Conservation (phyloP, 2,113 vertebrate species). For the Paracanthobrama guichenoti region DNA sequence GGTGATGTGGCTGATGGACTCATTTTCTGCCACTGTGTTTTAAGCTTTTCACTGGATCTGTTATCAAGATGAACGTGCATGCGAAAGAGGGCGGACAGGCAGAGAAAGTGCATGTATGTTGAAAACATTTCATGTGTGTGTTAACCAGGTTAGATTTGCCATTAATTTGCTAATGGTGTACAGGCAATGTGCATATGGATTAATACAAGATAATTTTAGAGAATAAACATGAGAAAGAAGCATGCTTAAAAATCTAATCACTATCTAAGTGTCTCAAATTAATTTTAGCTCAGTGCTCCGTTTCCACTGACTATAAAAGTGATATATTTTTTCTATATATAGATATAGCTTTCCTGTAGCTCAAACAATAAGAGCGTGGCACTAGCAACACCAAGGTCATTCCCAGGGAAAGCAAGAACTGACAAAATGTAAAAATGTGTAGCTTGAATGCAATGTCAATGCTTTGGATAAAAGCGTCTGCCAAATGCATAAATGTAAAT, state of each 20-base stretch:
- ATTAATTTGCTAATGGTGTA: neutral
- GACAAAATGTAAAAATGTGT: too few species aligned
- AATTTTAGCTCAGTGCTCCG: neutral
- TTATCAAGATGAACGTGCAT: constrained; percentile 49
- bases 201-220: neutral
- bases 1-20: constrained; percentile 51
- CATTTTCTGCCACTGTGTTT: constrained; percentile 68
- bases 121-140: neutral
- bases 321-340: neutral
- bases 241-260: too few species aligned
- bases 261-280: too few species aligned
- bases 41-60: constrained; percentile 75
- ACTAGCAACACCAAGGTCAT: too few species aligned
- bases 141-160: neutral
- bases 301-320: neutral
- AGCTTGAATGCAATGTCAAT: too few species aligned
- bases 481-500: too few species aligned
- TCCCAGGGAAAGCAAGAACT: too few species aligned
- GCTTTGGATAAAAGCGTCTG: too few species aligned
- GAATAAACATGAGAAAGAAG: neutral
- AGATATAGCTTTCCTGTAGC: too few species aligned
- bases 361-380: too few species aligned
- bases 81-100: neutral
- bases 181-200: neutral
- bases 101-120: too few species aligned